These are phyloP conservation scores for Aurelia coerulea DNA, from an alignment of 30 jellyfish, hydroid and myxozoan genomes.

Conservation along the genomic window DNA sequence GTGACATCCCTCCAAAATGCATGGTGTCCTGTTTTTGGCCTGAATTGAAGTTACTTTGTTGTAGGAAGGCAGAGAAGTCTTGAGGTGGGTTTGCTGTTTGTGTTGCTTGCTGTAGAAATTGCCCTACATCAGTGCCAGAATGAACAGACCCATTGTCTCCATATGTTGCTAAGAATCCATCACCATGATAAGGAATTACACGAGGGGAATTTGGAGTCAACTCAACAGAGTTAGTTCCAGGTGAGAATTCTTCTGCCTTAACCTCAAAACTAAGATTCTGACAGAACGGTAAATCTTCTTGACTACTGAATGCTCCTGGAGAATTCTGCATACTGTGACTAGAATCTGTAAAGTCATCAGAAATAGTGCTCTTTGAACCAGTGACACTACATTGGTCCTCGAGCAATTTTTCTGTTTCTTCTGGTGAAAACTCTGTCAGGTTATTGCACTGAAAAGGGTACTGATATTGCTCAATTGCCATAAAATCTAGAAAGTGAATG, in stretches of 20 bases:
- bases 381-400: constrained; percentile 55
- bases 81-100: constrained; percentile 22
- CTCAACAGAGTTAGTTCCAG: constrained; percentile 15
- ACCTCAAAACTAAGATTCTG: constrained; percentile 14
- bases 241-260: constrained; percentile 58
- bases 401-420: constrained; percentile 47
- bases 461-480: constrained; percentile 64
- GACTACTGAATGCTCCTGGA: constrained; percentile 25
- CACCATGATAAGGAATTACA: not conserved
- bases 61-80: constrained; percentile 21
- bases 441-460: constrained; percentile 46
- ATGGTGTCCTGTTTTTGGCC: not conserved
- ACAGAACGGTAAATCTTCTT: constrained; percentile 33
- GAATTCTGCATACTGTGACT: constrained; percentile 59
- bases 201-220: not conserved
- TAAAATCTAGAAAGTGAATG: constrained; percentile 26
- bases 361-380: constrained; percentile 58
- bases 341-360: constrained; percentile 49
- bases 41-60: not conserved
- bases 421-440: constrained; percentile 69
- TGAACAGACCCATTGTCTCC: not conserved
- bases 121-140: not conserved
- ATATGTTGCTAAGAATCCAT: not conserved
- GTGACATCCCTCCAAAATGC: not conserved
- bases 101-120: constrained; percentile 16